These are phyloP conservation scores for Sciurus carolinensis DNA, from an alignment of 2,797 vertebrate genomes.

Conservation along the genomic window DNA sequence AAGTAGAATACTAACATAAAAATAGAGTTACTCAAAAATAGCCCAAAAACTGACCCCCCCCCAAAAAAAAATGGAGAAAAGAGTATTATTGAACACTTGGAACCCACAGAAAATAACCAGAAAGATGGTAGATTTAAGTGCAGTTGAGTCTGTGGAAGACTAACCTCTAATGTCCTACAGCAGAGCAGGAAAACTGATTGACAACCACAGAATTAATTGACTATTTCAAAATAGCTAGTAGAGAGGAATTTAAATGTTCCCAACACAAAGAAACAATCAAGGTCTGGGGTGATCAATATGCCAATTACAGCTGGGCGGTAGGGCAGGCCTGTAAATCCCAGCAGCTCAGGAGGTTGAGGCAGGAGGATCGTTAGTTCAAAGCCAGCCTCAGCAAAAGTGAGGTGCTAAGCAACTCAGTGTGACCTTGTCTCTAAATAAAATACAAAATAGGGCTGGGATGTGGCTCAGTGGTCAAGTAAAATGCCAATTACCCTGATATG, in stretches of 20 bases:
- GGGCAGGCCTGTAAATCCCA: too few species aligned
- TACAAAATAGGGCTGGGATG: too few species aligned
- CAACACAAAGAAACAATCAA: background rate
- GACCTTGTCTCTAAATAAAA: too few species aligned
- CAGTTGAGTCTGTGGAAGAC: background rate
- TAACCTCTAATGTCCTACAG: background rate
- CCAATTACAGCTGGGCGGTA: background rate
- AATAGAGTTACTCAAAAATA: background rate
- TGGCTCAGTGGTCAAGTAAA: too few species aligned
- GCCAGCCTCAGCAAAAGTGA: too few species aligned
- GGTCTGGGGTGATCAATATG: background rate
- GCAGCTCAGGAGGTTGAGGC: too few species aligned
- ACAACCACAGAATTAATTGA: background rate
- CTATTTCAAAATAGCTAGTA: background rate
- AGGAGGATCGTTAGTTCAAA: too few species aligned
- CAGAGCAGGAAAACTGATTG: background rate
- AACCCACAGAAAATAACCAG: background rate
- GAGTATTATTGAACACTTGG: background rate
- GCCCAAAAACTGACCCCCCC: background rate
- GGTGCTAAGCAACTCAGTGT: too few species aligned
- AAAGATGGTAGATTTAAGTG: background rate
- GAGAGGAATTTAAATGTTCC: background rate
- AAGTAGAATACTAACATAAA: background rate
- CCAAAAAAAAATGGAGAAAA: background rate
- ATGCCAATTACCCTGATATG: background rate